Percentiles rank a stretch among this genome's conserved stretches.
Conservation (phyloP, 2,888 invertebrate species). For the Noctua fimbriata region DNA sequence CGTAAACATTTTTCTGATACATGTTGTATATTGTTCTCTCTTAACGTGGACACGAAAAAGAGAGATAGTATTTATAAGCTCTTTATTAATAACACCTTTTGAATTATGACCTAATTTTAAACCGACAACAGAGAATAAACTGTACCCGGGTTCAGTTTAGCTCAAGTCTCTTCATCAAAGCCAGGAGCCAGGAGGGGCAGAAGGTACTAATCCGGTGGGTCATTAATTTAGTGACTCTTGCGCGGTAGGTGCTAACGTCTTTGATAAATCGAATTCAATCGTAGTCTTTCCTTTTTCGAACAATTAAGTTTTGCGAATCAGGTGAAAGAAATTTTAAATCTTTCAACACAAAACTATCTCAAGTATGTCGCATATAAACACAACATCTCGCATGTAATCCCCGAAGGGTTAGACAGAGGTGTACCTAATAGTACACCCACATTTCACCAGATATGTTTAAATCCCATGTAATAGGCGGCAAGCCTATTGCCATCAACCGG, state of each 20-base stretch:
- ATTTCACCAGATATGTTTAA: too few relatives aligned
- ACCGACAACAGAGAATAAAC: not conserved
- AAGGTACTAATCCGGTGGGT: slow-evolving; percentile 63
- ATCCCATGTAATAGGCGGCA: too few relatives aligned
- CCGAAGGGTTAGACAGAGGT: too few relatives aligned
- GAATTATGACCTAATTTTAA: not conserved
- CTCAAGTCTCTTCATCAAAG: slow-evolving; percentile 47
- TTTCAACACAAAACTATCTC: not conserved
- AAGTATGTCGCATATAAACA: not conserved
- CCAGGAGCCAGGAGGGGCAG: slow-evolving; percentile 13
- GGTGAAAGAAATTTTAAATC: not conserved
- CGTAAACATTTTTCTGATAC: not conserved
- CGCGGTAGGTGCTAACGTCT: slow-evolving; percentile 68
- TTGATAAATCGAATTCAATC: slow-evolving; percentile 72
- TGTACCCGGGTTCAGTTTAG: not conserved
- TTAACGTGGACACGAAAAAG: not conserved
- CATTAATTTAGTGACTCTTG: slow-evolving; percentile 70
- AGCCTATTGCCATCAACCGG: too few relatives aligned
- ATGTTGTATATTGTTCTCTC: not conserved
- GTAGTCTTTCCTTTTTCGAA: slow-evolving; percentile 16
- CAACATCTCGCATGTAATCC: too few relatives aligned
- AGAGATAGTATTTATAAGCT: not conserved
- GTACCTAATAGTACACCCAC: too few relatives aligned
- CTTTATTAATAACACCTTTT: not conserved
- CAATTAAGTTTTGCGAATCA: slow-evolving; percentile 9